These are phyloP conservation scores for Drosophila macrospina DNA, from an alignment of 2,888 invertebrate species.

Conservation along the genomic window DNA sequence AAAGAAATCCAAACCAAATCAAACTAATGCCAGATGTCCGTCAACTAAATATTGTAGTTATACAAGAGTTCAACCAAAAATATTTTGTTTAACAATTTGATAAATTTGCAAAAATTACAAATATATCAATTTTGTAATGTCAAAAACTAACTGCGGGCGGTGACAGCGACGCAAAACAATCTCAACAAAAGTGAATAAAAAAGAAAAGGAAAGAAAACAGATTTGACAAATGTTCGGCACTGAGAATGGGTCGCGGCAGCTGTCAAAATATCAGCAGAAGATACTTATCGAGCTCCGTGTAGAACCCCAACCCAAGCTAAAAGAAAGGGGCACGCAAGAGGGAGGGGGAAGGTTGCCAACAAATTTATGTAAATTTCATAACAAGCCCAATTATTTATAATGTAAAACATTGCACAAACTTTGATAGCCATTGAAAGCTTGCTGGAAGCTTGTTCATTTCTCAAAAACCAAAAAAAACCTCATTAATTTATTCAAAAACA, in stretches of 20 bases:
- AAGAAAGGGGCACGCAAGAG: background rate
- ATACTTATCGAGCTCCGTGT: constrained; percentile 33
- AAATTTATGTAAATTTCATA: constrained; percentile 66
- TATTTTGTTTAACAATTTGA: constrained; percentile 32
- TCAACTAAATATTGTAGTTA: constrained; percentile 24
- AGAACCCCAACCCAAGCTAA: constrained; percentile 29
- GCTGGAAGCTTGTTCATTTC: constrained; percentile 4
- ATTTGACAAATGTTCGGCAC: constrained; percentile 57
- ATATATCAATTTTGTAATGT: constrained; percentile 9
- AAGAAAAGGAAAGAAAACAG: constrained; percentile 17
- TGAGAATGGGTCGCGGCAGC: constrained; percentile 42
- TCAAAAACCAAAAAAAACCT: constrained; percentile 12
- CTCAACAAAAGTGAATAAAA: constrained; percentile 7
- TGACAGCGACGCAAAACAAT: constrained; percentile 30
- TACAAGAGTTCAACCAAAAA: constrained; percentile 35
- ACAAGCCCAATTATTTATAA: constrained; percentile 61
- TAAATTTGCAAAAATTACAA: constrained; percentile 43
- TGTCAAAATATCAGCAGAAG: constrained; percentile 44
- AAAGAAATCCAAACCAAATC: constrained; percentile 27
- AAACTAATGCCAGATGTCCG: constrained; percentile 22
- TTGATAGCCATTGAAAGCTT: constrained; percentile 34
- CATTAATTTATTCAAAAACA: constrained; percentile 46
- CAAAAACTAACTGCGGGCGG: constrained; percentile 51
- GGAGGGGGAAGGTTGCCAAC: constrained; percentile 2
- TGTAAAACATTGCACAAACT: constrained; percentile 58